Evolutionary conservation across 2,113 vertebrate genomes (phyloP).

Genomic region (Porphyrio hochstetteri): DNA sequence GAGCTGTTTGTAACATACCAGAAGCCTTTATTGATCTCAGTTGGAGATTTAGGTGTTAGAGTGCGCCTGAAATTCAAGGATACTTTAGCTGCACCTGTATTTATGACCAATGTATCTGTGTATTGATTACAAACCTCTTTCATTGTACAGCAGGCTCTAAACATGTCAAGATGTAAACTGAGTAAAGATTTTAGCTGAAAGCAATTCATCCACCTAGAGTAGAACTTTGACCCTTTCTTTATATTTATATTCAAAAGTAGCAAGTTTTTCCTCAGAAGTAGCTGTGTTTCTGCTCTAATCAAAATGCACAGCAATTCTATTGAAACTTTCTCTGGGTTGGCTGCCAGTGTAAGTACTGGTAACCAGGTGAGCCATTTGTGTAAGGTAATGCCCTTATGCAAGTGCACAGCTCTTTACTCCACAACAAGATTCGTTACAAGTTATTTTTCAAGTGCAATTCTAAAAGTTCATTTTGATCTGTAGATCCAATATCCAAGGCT

Average conservation of each 20-base stretch:
- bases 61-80: background rate
- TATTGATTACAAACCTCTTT: background rate
- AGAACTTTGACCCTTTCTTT: background rate
- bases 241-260: background rate
- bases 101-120: background rate
- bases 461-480: background rate
- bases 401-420: background rate
- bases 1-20: background rate
- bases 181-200: background rate
- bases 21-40: background rate
- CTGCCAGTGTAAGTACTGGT: fast-evolving
- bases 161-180: background rate
- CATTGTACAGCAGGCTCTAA: background rate
- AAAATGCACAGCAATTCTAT: background rate
- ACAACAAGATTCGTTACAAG: background rate
- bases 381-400: background rate
- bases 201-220: background rate
- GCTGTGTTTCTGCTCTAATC: background rate
- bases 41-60: background rate
- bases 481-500: background rate
- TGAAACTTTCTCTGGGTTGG: background rate
- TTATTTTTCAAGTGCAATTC: background rate
- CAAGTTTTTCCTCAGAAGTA: background rate
- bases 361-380: background rate
- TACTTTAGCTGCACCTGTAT: background rate